Base-by-base conservation (phyloP, 2,797 vertebrate species). In the Peromyscus eremicus region DNA sequence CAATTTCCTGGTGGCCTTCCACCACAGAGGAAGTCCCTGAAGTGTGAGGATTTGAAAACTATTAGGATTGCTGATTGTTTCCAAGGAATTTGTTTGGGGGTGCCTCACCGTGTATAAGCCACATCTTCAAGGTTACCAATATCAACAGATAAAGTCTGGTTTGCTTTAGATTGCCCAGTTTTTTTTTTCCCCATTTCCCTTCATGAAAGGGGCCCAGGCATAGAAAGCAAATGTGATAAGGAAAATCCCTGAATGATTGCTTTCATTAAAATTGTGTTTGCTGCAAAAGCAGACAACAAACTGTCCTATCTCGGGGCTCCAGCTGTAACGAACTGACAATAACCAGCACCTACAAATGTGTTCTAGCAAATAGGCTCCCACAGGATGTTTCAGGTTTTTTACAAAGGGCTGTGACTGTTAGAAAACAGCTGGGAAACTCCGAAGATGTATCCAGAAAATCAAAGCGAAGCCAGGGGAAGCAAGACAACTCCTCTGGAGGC, bases 211-310 rank as follows among this genome's bases (percentile, higher is more conserved):
- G 83, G 29, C 70, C 52, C 46, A 82, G 92, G 92, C 70, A 79
- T 80, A 91, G 93, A 94, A 95, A 89, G 55, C 34, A 79, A 95
- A 76, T 55, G 57, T 57, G 16, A 68, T 87, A 68, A 93, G 92
- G 92, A 85, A 95, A 96, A 85, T 80, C 73, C 81, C 70, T 73
- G 80, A 96, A 92, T 81, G 89, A 96, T 96, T 77, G 64, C 71
- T 90, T 97, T 95, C 83, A 96, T 97, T 95, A 97, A 97, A 98
- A 94, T 81, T 62, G 32, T 89, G 89, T 96, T 97, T 77, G 55
- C 86, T 82, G 93, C 71, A 64, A 97, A 97, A 89, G 82, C 90
- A 95, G 66, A 97, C 84, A 96, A 94, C 94, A 92, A 91, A 52
- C 21, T 34, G 87, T 94, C 80, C 62, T 97, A 97, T 97, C 66